Base-by-base conservation (phyloP, 2,888 invertebrate species). In the Oxycera nigricornis region DNA sequence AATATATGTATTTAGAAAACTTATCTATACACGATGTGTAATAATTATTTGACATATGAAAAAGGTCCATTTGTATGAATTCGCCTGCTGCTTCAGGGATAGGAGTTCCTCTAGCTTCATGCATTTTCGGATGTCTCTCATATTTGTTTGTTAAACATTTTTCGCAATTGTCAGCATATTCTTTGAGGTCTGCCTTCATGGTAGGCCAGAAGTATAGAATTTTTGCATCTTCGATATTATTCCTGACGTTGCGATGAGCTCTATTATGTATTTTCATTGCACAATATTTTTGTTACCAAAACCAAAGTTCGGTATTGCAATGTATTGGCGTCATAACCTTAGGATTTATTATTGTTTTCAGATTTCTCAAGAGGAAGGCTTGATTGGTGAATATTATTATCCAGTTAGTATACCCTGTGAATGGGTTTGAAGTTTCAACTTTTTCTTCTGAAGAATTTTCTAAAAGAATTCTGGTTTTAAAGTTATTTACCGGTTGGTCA, bases 21-120 rank as follows among this genome's bases (percentile, higher is more conserved):
- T 30, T 59, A 17, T 59, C 30, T 9, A 59, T 9, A 11, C n/a
- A 28, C 3, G 28, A 11, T 6, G 30, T 7, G 17, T 59, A 59
- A 26, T 30, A 1, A 30, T 62, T 22, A 1, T 59, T 59, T 30
- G 7, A 6, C 14, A 59, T 59, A 30, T 59, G 30, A n/a, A 59
- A 59, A n/a, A 59, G 14, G 17, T 59, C 59, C 59, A 59, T 59
- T 6, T 62, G 62, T 20, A 62, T 62, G 22, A 35, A 11, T 17
- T 9, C 17, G 6, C 62, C 62, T 31, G 20, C 20, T 20, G 2
- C n/a, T 17, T 11, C 9, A 1, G 35, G 62, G n/a, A 62, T 35
- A 35, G 62, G 62, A 17, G 62, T 62, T 28, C 7, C 2, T 9
- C 17, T 31, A 2, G 35, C 3, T 20, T 2, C 22, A 35, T 31